Percentiles rank a stretch among this genome's conserved stretches.
These are phyloP conservation scores for Trinorchestia longiramus DNA, from an alignment of 1,140 invertebrate genomes.

Conservation along the genomic window DNA sequence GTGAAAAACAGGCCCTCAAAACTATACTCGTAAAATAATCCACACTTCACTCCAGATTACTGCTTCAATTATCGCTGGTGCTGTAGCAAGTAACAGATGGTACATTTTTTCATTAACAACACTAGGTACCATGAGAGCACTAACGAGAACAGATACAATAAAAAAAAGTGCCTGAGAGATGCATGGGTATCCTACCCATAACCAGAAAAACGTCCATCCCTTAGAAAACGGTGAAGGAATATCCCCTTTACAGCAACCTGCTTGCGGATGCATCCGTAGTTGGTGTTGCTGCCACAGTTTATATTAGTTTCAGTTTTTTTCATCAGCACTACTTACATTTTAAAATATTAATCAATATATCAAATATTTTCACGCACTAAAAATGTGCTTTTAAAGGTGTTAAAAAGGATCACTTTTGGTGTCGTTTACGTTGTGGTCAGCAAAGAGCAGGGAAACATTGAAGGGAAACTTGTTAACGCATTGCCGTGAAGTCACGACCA, in stretches of 20 bases:
- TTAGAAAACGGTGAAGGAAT: not conserved
- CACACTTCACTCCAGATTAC: not conserved
- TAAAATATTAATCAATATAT: not conserved
- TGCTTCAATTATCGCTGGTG: not conserved
- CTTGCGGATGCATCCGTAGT: not conserved
- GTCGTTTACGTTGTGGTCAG: not conserved
- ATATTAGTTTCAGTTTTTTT: not conserved
- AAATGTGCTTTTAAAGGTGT: not conserved
- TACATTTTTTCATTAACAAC: not conserved
- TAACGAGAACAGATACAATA: not conserved
- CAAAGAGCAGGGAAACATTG: not conserved
- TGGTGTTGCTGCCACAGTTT: not conserved
- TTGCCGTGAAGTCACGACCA: not conserved
- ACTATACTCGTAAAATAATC: not conserved
- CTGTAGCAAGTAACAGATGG: not conserved
- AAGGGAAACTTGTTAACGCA: not conserved
- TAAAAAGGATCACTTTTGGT: not conserved
- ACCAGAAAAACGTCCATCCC: not conserved
- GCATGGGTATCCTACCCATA: not conserved
- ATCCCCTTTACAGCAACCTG: not conserved
- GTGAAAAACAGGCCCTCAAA: too few relatives aligned
- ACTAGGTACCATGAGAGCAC: not conserved
- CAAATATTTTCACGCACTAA: not conserved
- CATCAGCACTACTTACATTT: not conserved
- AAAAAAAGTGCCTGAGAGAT: not conserved